phyloP scores from a whole-genome alignment of 2,113 vertebrate genomes.

The Cololabis saira region DNA sequence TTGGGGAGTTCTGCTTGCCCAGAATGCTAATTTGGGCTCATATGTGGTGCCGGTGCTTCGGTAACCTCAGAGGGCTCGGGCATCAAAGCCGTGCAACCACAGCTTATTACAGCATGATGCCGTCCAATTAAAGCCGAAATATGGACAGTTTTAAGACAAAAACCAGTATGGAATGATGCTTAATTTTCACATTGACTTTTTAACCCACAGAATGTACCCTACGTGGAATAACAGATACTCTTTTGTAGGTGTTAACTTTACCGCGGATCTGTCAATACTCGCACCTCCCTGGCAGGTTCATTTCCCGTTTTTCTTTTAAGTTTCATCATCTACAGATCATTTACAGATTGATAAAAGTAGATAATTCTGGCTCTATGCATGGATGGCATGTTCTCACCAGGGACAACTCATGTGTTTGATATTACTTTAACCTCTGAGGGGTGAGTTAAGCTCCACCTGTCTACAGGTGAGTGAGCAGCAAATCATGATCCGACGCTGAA shows the following conservation, averaged over 20 bases:
- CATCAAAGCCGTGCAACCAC: slow-evolving; percentile 60
- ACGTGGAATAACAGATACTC: neutral
- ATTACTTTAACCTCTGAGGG: slow-evolving; percentile 1
- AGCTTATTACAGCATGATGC: slow-evolving; percentile 57
- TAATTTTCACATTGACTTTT: slow-evolving; percentile 28
- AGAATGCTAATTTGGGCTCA: slow-evolving; percentile 79
- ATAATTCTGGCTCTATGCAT: slow-evolving; percentile 1
- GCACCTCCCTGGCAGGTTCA: neutral
- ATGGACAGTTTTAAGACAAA: slow-evolving; percentile 47
- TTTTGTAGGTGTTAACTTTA: neutral
- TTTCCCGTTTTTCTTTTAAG: neutral
- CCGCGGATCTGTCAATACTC: too few species aligned
- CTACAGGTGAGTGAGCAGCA: too few species aligned
- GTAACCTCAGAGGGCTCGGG: slow-evolving; percentile 65
- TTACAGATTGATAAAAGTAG: neutral
- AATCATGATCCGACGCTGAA: too few species aligned
- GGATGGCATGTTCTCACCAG: neutral
- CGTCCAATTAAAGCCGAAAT: slow-evolving; percentile 64
- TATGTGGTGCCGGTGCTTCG: slow-evolving; percentile 62
- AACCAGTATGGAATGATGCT: slow-evolving; percentile 25
- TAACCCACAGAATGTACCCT: slow-evolving; percentile 25
- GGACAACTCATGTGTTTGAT: slow-evolving; percentile 1
- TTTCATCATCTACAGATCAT: neutral
- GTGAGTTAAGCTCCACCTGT: neutral
- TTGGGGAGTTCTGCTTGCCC: slow-evolving; percentile 73